Percentiles rank a stretch among this genome's conserved stretches.
Evolutionary conservation across 2,888 invertebrate genomes (phyloP).

Genomic region (Apoderus coryli): DNA sequence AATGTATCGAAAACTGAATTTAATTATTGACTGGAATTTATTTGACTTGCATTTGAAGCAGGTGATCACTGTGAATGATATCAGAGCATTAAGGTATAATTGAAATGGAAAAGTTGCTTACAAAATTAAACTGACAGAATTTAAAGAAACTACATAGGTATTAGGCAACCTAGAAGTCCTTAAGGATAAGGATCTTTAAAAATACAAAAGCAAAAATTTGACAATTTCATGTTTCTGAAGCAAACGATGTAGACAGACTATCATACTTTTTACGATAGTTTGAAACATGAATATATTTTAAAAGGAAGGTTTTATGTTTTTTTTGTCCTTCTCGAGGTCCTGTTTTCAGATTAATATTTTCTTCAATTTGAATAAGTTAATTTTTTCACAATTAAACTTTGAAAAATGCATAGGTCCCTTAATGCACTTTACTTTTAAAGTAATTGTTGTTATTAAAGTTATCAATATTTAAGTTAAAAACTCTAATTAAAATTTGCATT

Average conservation of each 20-base stretch:
- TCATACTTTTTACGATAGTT: slow-evolving; percentile 8
- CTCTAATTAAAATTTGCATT: neutral
- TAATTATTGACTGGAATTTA: too few relatives aligned
- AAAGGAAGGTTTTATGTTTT: neutral
- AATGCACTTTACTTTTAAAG: slow-evolving; percentile 1
- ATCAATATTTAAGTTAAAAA: slow-evolving; percentile 3
- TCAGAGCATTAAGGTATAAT: too few relatives aligned
- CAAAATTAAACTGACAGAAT: too few relatives aligned
- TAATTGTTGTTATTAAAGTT: slow-evolving; percentile 2
- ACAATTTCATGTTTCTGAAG: slow-evolving; percentile 7
- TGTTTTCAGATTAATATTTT: slow-evolving; percentile 5
- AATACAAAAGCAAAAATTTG: slow-evolving; percentile 8
- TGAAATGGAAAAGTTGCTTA: too few relatives aligned
- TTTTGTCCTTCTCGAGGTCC: neutral
- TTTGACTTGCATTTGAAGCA: too few relatives aligned
- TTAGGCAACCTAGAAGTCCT: too few relatives aligned
- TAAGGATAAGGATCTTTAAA: slow-evolving; percentile 7
- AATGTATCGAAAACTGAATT: too few relatives aligned
- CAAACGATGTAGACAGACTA: slow-evolving; percentile 8
- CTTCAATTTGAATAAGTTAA: slow-evolving; percentile 4
- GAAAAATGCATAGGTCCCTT: slow-evolving; percentile 6
- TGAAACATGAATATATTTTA: slow-evolving; percentile 5
- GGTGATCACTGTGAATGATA: too few relatives aligned
- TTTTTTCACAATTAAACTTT: slow-evolving; percentile 4
- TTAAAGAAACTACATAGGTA: too few relatives aligned